Evolutionary conservation across 2,113 vertebrate genomes (phyloP).

Genomic region (Shinisaurus crocodilurus): DNA sequence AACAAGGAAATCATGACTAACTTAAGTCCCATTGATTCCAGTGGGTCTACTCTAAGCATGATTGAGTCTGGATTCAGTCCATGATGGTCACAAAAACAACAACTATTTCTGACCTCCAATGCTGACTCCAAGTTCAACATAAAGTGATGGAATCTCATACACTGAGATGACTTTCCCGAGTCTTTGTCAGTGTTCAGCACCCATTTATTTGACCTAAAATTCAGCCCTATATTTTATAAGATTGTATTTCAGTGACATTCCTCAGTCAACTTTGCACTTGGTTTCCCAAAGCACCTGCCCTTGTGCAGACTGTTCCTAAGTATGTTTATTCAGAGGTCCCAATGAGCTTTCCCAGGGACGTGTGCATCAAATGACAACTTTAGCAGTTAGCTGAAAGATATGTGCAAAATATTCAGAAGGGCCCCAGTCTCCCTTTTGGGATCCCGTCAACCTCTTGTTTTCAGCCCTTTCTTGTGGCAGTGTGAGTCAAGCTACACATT

Average conservation of each 20-base stretch:
- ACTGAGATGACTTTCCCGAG: neutral
- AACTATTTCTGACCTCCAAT: neutral
- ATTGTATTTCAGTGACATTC: neutral
- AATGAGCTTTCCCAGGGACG: no score
- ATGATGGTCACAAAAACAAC: neutral
- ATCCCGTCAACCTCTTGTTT: neutral
- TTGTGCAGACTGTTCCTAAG: neutral
- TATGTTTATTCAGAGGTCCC: neutral
- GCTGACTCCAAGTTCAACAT: neutral
- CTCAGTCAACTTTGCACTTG: neutral
- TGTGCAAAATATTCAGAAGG: neutral
- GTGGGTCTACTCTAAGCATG: no score
- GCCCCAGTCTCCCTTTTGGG: neutral
- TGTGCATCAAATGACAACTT: fast-evolving
- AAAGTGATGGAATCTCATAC: neutral
- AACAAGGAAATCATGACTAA: neutral
- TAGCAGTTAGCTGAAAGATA: neutral
- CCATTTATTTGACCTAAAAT: neutral
- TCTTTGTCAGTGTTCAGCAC: neutral
- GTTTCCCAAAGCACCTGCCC: neutral
- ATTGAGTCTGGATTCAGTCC: no score
- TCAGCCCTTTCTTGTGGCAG: neutral
- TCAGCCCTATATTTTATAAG: neutral
- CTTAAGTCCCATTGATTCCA: neutral
- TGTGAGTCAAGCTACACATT: neutral